Percentiles rank a stretch among this genome's conserved stretches.
Conservation (phyloP, 2,797 vertebrate genomes). For the Geotrypetes seraphini region DNA sequence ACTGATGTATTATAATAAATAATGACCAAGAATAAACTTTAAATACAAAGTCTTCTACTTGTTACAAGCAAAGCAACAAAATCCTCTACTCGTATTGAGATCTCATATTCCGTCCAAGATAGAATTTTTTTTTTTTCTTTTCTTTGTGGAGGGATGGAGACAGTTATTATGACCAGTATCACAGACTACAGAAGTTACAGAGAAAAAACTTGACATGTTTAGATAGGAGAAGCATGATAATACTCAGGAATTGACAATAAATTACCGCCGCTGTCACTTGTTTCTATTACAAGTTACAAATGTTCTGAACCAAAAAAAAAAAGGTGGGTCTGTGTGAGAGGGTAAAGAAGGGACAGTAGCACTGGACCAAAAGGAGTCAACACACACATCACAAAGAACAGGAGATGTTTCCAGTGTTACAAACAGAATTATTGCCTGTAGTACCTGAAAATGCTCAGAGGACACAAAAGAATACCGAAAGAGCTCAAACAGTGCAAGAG, state of each 20-base stretch:
- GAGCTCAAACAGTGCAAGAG: constrained; percentile 53
- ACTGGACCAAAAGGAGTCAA: constrained; percentile 69
- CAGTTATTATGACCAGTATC: constrained; percentile 71
- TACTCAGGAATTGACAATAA: constrained; percentile 63
- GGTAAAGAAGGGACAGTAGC: constrained; percentile 47
- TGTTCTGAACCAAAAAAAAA: no score
- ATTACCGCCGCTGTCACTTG: constrained; percentile 64
- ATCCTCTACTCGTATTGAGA: constrained; percentile 68
- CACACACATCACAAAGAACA: constrained; percentile 63
- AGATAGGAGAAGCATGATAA: constrained; percentile 61
- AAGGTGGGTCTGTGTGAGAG: constrained; percentile 54
- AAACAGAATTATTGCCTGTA: constrained; percentile 76
- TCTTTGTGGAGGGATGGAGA: constrained; percentile 74
- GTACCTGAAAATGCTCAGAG: constrained; percentile 58
- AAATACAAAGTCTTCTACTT: constrained; percentile 81
- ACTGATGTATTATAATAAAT: constrained; percentile 82
- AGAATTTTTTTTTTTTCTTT: constrained; percentile 60
- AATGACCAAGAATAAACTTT: constrained; percentile 77
- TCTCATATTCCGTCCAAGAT: constrained; percentile 61
- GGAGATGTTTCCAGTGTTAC: constrained; percentile 67
- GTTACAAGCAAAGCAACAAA: constrained; percentile 79
- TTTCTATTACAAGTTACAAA: constrained; percentile 68
- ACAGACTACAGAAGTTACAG: constrained; percentile 70
- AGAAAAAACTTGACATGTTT: constrained; percentile 66
- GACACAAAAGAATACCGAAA: constrained; percentile 53